Evolutionary conservation across 2,113 vertebrate genomes (phyloP).

Genomic region (Stegastes partitus): DNA sequence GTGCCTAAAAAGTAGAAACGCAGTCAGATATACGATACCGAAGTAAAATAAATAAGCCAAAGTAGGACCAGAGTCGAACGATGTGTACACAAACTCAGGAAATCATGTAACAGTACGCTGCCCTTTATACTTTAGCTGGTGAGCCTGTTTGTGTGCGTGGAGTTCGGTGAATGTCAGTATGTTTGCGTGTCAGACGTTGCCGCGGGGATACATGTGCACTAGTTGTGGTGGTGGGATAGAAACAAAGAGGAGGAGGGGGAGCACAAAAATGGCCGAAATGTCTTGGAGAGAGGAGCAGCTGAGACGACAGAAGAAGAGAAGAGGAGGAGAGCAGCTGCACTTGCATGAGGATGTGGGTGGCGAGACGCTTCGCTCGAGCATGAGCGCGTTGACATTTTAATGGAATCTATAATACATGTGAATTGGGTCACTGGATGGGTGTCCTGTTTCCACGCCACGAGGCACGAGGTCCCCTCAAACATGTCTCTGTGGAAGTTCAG

Average conservation of each 20-base stretch:
- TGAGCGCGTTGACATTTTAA: conserved; percentile 71
- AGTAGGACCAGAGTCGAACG: no score
- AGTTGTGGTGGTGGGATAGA: background rate
- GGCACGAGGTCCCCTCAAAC: conserved; percentile 37
- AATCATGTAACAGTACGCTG: no score
- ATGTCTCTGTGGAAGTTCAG: conserved; percentile 35
- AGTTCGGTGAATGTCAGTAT: conserved; percentile 4
- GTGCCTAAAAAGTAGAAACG: no score
- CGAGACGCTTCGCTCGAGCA: conserved; percentile 58
- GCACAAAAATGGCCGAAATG: background rate
- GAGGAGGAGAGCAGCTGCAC: conserved; percentile 58
- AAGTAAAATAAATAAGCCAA: no score
- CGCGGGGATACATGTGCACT: background rate
- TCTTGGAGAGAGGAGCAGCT: conserved; percentile 8
- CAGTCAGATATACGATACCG: no score
- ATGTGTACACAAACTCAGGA: no score
- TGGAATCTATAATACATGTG: conserved; percentile 72
- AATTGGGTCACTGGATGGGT: conserved; percentile 72
- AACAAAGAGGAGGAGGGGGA: background rate
- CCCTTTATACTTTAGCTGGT: no score
- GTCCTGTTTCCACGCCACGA: conserved; percentile 59
- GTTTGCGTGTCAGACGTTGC: conserved; percentile 4
- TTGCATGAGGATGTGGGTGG: conserved; percentile 60
- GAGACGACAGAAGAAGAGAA: conserved; percentile 31
- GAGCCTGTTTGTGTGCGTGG: background rate